phyloP scores from a whole-genome alignment of 2,888 invertebrate species.

The Cistogaster globosa region DNA sequence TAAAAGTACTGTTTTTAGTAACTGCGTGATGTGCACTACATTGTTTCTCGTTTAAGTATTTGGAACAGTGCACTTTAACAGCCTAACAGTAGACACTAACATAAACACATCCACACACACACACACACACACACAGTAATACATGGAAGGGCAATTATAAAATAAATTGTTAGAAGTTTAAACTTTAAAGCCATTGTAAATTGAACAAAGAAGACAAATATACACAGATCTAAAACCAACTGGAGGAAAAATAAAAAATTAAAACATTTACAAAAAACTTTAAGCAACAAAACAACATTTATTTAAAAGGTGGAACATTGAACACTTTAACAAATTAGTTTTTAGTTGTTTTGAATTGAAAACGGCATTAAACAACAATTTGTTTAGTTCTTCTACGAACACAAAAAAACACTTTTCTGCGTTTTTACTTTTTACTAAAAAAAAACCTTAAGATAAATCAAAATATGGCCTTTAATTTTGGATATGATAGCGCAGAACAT shows the following conservation, averaged over 20 bases:
- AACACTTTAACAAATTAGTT: conserved; percentile 59
- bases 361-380: conserved; percentile 34
- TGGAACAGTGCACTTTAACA: conserved; percentile 5
- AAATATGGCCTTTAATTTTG: too few species aligned
- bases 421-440: too few species aligned
- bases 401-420: not conserved
- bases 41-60: conserved; percentile 10
- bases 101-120: not conserved
- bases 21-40: conserved; percentile 13
- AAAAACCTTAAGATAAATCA: too few species aligned
- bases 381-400: not conserved
- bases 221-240: too few species aligned
- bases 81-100: conserved; percentile 12
- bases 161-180: too few species aligned
- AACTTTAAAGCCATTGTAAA: too few species aligned
- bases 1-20: conserved; percentile 42
- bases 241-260: not conserved
- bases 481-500: too few species aligned
- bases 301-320: conserved; percentile 59
- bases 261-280: conserved; percentile 19
- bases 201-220: too few species aligned
- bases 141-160: not conserved
- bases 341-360: conserved; percentile 54
- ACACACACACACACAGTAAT: not conserved
- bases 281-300: not conserved